Conservation (phyloP, 2,797 vertebrate species). For the Paramormyrops hopkinsi region DNA sequence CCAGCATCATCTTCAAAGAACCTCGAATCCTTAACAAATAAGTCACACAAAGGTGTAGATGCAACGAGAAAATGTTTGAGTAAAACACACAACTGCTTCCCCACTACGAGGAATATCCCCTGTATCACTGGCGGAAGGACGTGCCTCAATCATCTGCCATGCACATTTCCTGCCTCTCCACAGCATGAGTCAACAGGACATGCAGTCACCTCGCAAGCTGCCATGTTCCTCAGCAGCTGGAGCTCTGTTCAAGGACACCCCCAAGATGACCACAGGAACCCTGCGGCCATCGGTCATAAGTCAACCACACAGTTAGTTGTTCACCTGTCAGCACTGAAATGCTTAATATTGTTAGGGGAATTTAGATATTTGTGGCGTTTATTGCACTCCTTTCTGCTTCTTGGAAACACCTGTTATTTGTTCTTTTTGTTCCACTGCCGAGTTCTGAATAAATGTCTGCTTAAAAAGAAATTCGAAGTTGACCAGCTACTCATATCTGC, state of each 20-base stretch:
- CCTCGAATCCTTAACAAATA: background rate
- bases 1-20: background rate
- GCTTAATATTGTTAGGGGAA: background rate
- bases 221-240: background rate
- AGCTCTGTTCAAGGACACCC: background rate
- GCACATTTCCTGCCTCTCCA: constrained; percentile 35
- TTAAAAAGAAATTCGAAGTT: background rate
- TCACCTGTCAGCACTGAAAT: background rate
- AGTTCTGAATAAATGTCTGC: background rate
- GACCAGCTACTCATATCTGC: background rate
- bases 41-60: background rate
- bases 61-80: background rate
- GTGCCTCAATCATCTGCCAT: constrained; percentile 31
- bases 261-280: background rate
- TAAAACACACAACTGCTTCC: constrained; percentile 17
- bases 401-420: background rate
- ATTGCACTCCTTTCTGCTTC: background rate
- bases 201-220: background rate
- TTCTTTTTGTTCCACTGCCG: background rate
- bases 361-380: background rate
- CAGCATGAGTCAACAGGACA: constrained; percentile 19
- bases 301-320: background rate
- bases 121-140: constrained; percentile 8
- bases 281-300: background rate
- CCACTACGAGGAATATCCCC: background rate